Conservation (phyloP, 2,888 invertebrate genomes). For the Carcina quercana region DNA sequence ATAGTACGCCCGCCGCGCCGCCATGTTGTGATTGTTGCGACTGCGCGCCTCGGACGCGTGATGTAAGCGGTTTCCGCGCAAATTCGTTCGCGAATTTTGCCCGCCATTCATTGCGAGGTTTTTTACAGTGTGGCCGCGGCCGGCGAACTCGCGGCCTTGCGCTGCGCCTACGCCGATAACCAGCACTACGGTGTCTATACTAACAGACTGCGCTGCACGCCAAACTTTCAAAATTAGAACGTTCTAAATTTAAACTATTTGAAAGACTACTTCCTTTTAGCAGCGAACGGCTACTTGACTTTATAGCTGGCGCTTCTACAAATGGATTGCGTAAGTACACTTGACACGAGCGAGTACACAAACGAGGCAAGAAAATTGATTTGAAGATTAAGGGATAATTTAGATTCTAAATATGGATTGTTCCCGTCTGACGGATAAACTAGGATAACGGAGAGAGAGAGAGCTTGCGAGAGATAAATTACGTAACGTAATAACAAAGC, state of each 20-base stretch:
- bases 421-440: conserved; percentile 10
- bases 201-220: conserved; percentile 30
- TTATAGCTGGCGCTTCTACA: too few relatives aligned
- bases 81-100: conserved; percentile 42
- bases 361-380: too few relatives aligned
- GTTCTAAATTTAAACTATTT: conserved; percentile 28
- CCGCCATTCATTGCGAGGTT: conserved; percentile 61
- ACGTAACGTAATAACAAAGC: neutral
- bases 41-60: conserved; percentile 44
- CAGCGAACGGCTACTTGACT: too few relatives aligned
- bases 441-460: conserved; percentile 9
- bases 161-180: conserved; percentile 43
- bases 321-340: too few relatives aligned
- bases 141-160: conserved; percentile 65
- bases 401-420: too few relatives aligned
- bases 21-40: conserved; percentile 28
- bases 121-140: conserved; percentile 51
- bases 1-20: conserved; percentile 14
- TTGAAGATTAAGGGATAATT: too few relatives aligned
- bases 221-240: conserved; percentile 47
- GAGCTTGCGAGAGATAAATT: conserved; percentile 1
- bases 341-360: too few relatives aligned
- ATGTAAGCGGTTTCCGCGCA: conserved; percentile 34
- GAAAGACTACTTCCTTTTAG: too few relatives aligned
- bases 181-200: conserved; percentile 6